phyloP scores from a whole-genome alignment of 2,888 invertebrate species.

The Drosophila limbata region DNA sequence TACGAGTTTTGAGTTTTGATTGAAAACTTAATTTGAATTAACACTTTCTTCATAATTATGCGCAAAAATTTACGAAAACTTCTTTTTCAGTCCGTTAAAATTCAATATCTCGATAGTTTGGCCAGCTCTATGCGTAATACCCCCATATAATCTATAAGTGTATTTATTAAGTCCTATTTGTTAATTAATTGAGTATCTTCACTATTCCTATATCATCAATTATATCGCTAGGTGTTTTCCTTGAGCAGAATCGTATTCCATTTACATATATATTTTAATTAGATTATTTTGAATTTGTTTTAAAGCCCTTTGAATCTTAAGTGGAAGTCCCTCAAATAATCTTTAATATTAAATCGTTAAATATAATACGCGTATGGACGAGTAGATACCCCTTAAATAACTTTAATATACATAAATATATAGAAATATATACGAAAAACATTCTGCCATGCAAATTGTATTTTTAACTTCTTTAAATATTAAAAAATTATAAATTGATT shows the following conservation, averaged over 20 bases:
- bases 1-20: too few relatives aligned
- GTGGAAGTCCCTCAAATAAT: background rate
- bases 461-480: background rate
- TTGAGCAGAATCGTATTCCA: background rate
- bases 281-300: background rate
- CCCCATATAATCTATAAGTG: slow-evolving; percentile 2
- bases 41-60: too few relatives aligned
- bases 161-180: background rate
- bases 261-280: background rate
- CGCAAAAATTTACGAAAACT: too few relatives aligned
- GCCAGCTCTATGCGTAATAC: background rate
- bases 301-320: background rate
- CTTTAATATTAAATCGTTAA: background rate
- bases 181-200: background rate
- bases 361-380: background rate
- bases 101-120: background rate
- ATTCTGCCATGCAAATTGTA: slow-evolving; percentile 17
- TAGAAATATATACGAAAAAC: too few relatives aligned
- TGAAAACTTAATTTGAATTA: too few relatives aligned
- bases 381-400: slow-evolving; percentile 8
- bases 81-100: too few relatives aligned
- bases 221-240: background rate
- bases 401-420: background rate
- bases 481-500: background rate
- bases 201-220: background rate